These are phyloP conservation scores for Eristalinus sepulchralis DNA, from an alignment of 2,888 invertebrate genomes.

Conservation along the genomic window DNA sequence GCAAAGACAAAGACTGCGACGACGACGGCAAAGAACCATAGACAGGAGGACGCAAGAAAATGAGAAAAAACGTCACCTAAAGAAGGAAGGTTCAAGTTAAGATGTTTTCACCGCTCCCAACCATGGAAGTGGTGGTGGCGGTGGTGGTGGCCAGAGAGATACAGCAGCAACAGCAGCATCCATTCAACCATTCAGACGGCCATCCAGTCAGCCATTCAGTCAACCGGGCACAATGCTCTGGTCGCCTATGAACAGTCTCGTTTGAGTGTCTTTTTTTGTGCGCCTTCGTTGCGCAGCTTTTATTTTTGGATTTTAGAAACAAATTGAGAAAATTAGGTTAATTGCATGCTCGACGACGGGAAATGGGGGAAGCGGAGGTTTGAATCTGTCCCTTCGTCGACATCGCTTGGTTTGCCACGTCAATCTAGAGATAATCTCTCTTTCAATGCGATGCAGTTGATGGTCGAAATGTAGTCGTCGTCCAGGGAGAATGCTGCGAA, in stretches of 20 bases:
- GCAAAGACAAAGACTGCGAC: conserved; percentile 24
- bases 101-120: conserved; percentile 54
- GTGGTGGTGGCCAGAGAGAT: conserved; percentile 49
- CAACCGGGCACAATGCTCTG: not conserved
- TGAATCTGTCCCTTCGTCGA: conserved; percentile 40
- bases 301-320: conserved; percentile 68
- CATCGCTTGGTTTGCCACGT: conserved; percentile 60
- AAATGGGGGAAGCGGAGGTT: conserved; percentile 27
- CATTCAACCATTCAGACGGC: conserved; percentile 17
- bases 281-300: conserved; percentile 54
- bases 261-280: conserved; percentile 51
- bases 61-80: not conserved
- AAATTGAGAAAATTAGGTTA: conserved; percentile 72
- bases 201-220: conserved; percentile 18
- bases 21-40: not conserved
- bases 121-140: not conserved
- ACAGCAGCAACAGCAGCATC: not conserved
- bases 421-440: conserved; percentile 59
- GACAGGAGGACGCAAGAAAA: conserved; percentile 8
- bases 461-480: conserved; percentile 21
- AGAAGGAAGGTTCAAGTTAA: conserved; percentile 64
- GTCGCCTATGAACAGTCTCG: conserved; percentile 56
- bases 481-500: conserved; percentile 27
- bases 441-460: conserved; percentile 46
- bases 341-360: conserved; percentile 62